phyloP scores from a whole-genome alignment of 1,140 invertebrate genomes.

The Nasonia longicornis region DNA sequence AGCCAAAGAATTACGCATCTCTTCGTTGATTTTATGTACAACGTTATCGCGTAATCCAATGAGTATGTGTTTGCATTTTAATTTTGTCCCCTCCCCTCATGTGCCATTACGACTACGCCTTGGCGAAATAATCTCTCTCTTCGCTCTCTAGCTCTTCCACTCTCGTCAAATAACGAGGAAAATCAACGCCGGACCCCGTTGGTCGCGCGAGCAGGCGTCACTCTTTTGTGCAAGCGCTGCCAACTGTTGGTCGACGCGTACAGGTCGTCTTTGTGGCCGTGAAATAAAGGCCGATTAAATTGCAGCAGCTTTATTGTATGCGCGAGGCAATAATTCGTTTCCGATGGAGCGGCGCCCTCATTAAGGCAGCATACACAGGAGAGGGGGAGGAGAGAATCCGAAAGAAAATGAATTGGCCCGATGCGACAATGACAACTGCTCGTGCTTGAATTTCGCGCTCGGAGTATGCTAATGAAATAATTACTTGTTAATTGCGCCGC shows the following conservation, averaged over 20 bases:
- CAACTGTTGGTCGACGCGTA: slow-evolving; percentile 5
- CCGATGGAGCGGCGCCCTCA: slow-evolving; percentile 7
- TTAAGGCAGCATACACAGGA: neutral
- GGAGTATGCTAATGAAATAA: slow-evolving; percentile 26
- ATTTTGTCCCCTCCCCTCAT: neutral
- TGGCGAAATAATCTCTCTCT: no score
- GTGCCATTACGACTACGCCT: no score
- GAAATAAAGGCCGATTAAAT: slow-evolving; percentile 33
- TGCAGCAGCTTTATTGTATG: neutral
- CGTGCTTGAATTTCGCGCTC: neutral
- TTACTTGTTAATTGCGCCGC: slow-evolving; percentile 20
- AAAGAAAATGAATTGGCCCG: neutral
- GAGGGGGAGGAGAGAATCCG: neutral
- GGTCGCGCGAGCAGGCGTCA: neutral
- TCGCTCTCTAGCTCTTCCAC: neutral
- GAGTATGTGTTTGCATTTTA: no score
- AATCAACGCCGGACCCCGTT: neutral
- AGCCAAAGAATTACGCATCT: no score
- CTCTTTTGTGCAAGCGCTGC: neutral
- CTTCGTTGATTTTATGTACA: no score
- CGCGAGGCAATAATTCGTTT: slow-evolving; percentile 33
- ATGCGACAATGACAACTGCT: slow-evolving; percentile 25
- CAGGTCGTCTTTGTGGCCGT: slow-evolving; percentile 29
- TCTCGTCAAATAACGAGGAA: neutral
- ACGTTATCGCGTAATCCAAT: no score